Evolutionary conservation across 2,888 invertebrate genomes (phyloP).

Genomic region (Itoplectis maculator): DNA sequence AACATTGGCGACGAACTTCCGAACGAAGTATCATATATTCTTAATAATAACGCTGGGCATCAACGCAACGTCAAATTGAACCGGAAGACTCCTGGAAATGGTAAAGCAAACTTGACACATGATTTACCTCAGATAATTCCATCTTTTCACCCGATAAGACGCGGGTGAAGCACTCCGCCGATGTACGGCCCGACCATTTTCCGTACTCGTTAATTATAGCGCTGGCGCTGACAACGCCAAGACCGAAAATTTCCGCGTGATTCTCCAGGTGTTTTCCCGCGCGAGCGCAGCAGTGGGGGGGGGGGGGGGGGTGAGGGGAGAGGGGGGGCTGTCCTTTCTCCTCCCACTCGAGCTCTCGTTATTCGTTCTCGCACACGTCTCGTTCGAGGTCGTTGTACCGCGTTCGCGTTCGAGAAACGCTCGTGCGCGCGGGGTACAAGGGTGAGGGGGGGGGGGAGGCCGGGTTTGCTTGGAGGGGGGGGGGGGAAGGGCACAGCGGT

Average conservation of each 20-base stretch:
- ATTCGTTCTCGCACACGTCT: constrained; percentile 55
- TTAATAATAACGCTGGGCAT: too few species aligned
- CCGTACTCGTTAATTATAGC: constrained; percentile 13
- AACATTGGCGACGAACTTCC: too few species aligned
- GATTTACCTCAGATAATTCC: too few species aligned
- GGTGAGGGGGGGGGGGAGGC: constrained; percentile 56
- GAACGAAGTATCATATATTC: too few species aligned
- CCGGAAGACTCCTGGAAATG: not conserved
- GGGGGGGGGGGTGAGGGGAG: too few species aligned
- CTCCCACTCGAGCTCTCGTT: constrained; percentile 11
- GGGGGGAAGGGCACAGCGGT: constrained; percentile 62
- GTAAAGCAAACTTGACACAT: too few species aligned
- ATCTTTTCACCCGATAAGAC: too few species aligned
- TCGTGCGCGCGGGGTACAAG: constrained; percentile 56
- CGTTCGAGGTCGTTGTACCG: constrained; percentile 68
- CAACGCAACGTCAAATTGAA: not conserved
- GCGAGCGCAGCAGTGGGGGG: too few species aligned
- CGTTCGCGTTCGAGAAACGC: constrained; percentile 68
- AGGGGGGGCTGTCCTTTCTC: constrained; percentile 7
- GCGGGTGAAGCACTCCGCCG: too few species aligned
- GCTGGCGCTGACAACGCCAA: not conserved
- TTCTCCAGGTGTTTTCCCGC: constrained; percentile 45
- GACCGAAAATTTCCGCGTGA: constrained; percentile 38
- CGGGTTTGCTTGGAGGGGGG: constrained; percentile 43
- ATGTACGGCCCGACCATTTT: too few species aligned